Evolutionary conservation across 1,140 invertebrate genomes (phyloP), one percentile per base, ranked within the genome.

Genomic region (Drosophila triauraria): DNA sequence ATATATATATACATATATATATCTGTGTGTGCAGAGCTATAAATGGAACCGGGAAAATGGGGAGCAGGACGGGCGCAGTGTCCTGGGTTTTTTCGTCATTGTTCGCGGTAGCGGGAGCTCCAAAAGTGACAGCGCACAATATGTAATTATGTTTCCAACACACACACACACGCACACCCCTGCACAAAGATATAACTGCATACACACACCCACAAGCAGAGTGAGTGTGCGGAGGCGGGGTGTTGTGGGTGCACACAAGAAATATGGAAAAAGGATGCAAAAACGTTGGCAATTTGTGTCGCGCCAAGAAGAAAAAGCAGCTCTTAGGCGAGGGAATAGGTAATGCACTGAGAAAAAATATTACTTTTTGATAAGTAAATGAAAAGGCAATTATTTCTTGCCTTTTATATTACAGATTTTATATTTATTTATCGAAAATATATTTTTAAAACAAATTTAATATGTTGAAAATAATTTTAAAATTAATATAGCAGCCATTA

Each of bases 231-330:
- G 17, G 9, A 35, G 50, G 7, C 7, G 32, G 43, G 38, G n/a
- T 40, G 30, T 53, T 47, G 60, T 59, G 44, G 69, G 40, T 40
- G 57, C 56, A 62, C 57, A 57, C 53, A 77, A 80, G 85, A 84
- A 87, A 90, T 90, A 88, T 81, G 84, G 84, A 71, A 88, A 72
- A 88, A 84, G 85, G 84, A 88, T 90, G 84, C 84, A 88, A 90
- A 90, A 88, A 80, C 80, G 84, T 90, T 90, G 84, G 84, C 85
- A 88, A 88, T 90, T 88, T 88, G 84, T 90, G 85, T 88, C 85
- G 84, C 85, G 83, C 60, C 76, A 81, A 81, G 84, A 65, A 63
- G 59, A 60, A 76, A 76, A 60, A 58, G 69, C 30, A 75, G 50
- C 42, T 47, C n/a, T 12, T 15, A 61, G 38, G 53, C 65, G 40